Evolutionary conservation across 2,113 vertebrate genomes (phyloP), one percentile per base, ranked within the genome.

Genomic region (Brachyistius frenatus): DNA sequence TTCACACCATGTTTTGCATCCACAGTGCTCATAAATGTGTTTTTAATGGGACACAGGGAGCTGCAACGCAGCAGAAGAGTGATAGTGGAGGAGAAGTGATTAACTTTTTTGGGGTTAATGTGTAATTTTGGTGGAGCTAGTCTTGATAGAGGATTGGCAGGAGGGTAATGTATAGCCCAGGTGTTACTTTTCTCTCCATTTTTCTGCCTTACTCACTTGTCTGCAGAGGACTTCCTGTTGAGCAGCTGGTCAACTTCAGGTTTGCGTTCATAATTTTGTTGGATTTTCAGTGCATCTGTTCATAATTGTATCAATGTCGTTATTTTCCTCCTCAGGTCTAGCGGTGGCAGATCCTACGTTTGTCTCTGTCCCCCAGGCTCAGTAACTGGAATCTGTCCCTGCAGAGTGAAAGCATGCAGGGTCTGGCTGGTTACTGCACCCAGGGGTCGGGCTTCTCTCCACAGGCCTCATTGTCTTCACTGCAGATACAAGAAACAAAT

Each of bases 341-440:
- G 55, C 46, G 37, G 5, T 8, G 32, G 56, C 63, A 50, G 55
- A 33, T 52, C 1, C 16, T 13, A 5, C 4, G 16, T 53, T 23
- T 54, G 13, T 69, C 49, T 86, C 86, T 89, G 91, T 73, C 82
- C 76, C 80, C 88, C 50, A 8, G 90, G 89, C 50, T 93, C 93
- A 94, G 93, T 94, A 94, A 94, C 93, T 94, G 91, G 93, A 93
- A 94, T 94, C 92, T 94, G 93, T 94, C 93, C 93, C 93, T 94
- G 93, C 85, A 78, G 84, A 74, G 30, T 84, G 52, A 84, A 90
- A 71, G 54, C 37, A 69, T 70, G 92, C 92, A 94, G 93, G 93
- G 93, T 70, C 92, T 54, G 76, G 53, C 89, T 90, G 87, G 92
- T 94, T 93, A 92, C 92, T 93, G 91, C 60, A 64, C 93, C 87